Base-by-base conservation (phyloP, 2,797 vertebrate genomes). In the Platalea minor region DNA sequence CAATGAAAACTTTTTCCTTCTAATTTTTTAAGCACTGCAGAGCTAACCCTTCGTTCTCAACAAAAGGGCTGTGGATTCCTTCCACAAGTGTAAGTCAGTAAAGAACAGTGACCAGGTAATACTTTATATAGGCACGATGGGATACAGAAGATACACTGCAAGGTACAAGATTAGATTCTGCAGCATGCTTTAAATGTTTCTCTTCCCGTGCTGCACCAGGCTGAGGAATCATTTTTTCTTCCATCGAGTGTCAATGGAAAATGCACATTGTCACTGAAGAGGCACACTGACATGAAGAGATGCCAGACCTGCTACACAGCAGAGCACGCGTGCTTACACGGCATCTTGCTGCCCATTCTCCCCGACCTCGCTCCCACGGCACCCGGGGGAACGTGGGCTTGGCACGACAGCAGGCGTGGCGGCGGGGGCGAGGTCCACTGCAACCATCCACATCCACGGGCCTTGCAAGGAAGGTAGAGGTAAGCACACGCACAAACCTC, bases 351-450 rank as follows among this genome's bases (percentile, higher is more conserved):
- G 41, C 51, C 51, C 21, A 1, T n/a, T 21, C 33, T 70, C 41
- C n/a, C 35, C 0, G 0, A n/a, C 23, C 35, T 26, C 2, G 0
- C 29, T 53, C 35, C 26, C 35, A 39, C 0, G 0, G 41, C 35
- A 45, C 19, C 21, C 8, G 0, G 11, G 48, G 21, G 33, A 48
- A 54, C 0, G 0, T 7, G 48, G 54, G 26, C 54, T 68, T 9
- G 2, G 29, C 57, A 17, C 0, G 2, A 10, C 1, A 0, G 35
- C 48, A 59, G 7, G 4, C 20, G 9, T 4, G 1, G 43, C 2
- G 2, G 20, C 2, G 6, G 33, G 6, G 12, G 48, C 1, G 3
- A 60, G 41, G 53, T 67, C 67, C 31, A 3, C 41, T 63, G 56
- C 0, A 0, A 35, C 28, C 45, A 60, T 14, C 57, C 41, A 7